phyloP scores from a whole-genome alignment of 1,140 invertebrate species.

The Saxidomus purpurata region DNA sequence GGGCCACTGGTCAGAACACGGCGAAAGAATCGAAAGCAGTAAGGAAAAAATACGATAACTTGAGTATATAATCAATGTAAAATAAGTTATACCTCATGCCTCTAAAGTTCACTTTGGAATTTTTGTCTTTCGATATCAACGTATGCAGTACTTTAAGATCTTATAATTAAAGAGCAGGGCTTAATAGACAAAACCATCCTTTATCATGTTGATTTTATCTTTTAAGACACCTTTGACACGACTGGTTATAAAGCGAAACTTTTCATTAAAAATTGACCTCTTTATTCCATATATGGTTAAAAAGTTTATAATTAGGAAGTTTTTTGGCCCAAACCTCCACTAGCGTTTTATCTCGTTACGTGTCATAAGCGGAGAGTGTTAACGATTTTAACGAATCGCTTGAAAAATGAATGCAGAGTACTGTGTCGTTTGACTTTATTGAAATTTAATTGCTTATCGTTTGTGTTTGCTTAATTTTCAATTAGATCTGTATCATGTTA shows the following conservation, averaged over 20 bases:
- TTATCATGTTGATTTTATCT: conserved; percentile 13
- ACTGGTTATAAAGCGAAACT: conserved; percentile 1
- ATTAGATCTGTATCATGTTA: conserved; percentile 43
- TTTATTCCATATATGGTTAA: not conserved
- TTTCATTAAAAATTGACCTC: conserved; percentile 40
- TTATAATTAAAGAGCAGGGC: conserved; percentile 5
- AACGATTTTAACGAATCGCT: not conserved
- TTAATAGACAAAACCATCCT: not conserved
- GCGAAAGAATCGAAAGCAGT: too few relatives aligned
- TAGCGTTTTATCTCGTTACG: conserved; percentile 24
- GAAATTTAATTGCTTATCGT: conserved; percentile 51
- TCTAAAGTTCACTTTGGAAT: not conserved
- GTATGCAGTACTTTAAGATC: not conserved
- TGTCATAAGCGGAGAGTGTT: conserved; percentile 39
- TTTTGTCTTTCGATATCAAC: not conserved
- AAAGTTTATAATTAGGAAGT: conserved; percentile 10
- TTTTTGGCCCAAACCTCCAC: conserved; percentile 53
- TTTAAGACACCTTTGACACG: conserved; percentile 23
- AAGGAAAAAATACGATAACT: too few relatives aligned
- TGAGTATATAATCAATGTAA: too few relatives aligned
- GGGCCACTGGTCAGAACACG: too few relatives aligned
- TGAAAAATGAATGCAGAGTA: conserved; percentile 36
- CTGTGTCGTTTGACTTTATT: conserved; percentile 42
- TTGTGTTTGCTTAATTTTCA: conserved; percentile 49
- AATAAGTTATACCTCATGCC: too few relatives aligned